Evolutionary conservation across 2,888 invertebrate species (phyloP).

Genomic region (Pterobdella sp.): DNA sequence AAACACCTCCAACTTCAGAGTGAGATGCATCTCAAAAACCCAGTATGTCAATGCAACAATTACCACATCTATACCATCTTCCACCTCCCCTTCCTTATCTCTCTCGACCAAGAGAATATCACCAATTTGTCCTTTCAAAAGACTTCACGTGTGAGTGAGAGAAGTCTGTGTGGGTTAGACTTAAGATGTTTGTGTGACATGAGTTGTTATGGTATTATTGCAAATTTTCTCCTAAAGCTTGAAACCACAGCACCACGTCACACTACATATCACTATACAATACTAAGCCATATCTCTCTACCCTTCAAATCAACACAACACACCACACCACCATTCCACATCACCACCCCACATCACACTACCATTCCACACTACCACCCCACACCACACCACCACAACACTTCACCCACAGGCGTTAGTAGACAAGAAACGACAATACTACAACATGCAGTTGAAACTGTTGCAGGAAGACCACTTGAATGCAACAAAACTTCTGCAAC

Average conservation of each 20-base stretch:
- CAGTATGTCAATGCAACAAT: constrained; percentile 48
- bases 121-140: constrained; percentile 44
- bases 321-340: too few relatives aligned
- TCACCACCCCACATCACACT: not conserved
- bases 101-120: constrained; percentile 48
- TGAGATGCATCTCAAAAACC: constrained; percentile 30
- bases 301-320: too few relatives aligned
- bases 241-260: too few relatives aligned
- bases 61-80: constrained; percentile 49
- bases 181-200: not conserved
- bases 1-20: constrained; percentile 1
- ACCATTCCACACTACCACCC: not conserved
- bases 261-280: too few relatives aligned
- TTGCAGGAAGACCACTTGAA: not conserved
- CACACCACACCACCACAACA: not conserved
- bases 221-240: not conserved
- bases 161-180: not conserved
- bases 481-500: not conserved
- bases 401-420: not conserved
- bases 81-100: constrained; percentile 45
- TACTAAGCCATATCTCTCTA: too few relatives aligned
- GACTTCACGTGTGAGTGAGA: not conserved
- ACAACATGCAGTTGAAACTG: not conserved
- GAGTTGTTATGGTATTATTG: constrained; percentile 1
- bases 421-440: not conserved